A percentile compares a stretch with the other conserved stretches of the same genome.
These are phyloP conservation scores for Pinna nobilis DNA, from an alignment of 1,140 invertebrate species.

Conservation along the genomic window DNA sequence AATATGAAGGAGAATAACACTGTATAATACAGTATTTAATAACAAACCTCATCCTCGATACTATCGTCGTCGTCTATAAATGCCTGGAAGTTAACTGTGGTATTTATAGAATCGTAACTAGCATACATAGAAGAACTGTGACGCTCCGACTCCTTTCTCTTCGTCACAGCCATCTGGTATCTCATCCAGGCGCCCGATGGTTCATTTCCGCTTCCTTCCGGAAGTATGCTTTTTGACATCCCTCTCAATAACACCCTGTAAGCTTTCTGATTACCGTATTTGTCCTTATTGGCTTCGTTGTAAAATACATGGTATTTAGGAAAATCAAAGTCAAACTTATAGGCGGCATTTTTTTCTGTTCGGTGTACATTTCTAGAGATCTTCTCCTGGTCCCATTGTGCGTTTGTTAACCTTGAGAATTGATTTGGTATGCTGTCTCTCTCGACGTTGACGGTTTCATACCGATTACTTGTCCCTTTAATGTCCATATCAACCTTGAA, in stretches of 20 bases:
- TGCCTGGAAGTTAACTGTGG: conserved; percentile 47
- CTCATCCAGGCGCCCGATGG: conserved; percentile 56
- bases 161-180: conserved; percentile 63
- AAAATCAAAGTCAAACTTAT: conserved; percentile 53
- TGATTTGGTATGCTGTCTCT: conserved; percentile 30
- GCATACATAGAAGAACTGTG: conserved; percentile 48
- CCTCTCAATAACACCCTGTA: conserved; percentile 43
- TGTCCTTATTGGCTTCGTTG: conserved; percentile 52
- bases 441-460: conserved; percentile 52
- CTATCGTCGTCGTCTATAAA: conserved; percentile 47
- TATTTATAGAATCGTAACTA: conserved; percentile 41
- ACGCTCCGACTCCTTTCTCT: conserved; percentile 51
- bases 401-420: conserved; percentile 25
- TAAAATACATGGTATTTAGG: conserved; percentile 63
- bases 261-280: conserved; percentile 42
- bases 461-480: conserved; percentile 54
- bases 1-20: too few species aligned
- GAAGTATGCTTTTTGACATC: conserved; percentile 54
- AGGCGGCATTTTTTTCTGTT: conserved; percentile 54
- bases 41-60: conserved; percentile 46
- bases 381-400: not conserved
- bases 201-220: conserved; percentile 54
- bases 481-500: conserved; percentile 63
- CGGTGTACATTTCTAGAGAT: conserved; percentile 38
- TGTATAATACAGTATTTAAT: too few species aligned